A percentile compares a stretch with the other conserved stretches of the same genome.
Evolutionary conservation across 2,113 vertebrate species (phyloP).

Genomic region (Gymnorhina tibicen): DNA sequence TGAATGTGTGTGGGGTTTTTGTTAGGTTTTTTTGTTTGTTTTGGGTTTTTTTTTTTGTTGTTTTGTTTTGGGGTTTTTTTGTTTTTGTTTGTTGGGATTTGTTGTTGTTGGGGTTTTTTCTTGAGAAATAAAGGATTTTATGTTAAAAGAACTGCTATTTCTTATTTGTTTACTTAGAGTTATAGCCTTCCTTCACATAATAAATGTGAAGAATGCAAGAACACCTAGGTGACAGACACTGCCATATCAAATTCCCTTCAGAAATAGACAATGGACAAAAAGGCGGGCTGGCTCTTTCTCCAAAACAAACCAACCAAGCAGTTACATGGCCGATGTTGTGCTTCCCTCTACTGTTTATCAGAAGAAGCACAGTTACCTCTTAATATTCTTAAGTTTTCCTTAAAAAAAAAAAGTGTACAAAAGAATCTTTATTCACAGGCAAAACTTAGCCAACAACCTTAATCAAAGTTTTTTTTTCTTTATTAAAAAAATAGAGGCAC

Average conservation of each 20-base stretch:
- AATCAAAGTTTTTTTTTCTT: not conserved
- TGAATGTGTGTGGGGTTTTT: not conserved
- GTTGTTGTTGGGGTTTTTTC: not conserved
- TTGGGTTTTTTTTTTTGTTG: not conserved
- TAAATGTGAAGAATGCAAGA: not conserved
- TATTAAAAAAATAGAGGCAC: not conserved
- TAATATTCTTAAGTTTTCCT: not conserved
- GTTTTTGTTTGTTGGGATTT: not conserved
- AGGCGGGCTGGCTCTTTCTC: no score
- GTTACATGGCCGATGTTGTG: not conserved
- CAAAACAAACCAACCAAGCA: not conserved
- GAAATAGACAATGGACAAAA: not conserved
- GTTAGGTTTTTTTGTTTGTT: not conserved
- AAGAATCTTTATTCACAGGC: not conserved
- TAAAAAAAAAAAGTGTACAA: not conserved
- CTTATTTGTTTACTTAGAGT: not conserved
- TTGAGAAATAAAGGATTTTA: not conserved
- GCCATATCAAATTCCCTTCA: not conserved
- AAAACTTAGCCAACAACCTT: not conserved
- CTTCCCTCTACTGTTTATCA: not conserved
- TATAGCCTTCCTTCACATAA: not conserved
- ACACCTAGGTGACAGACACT: not conserved
- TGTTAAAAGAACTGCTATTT: not conserved
- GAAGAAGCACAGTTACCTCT: not conserved
- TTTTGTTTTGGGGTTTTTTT: not conserved